These are phyloP conservation scores for Caenorhabditis panamensis DNA, from an alignment of 2,888 invertebrate genomes.

Conservation along the genomic window DNA sequence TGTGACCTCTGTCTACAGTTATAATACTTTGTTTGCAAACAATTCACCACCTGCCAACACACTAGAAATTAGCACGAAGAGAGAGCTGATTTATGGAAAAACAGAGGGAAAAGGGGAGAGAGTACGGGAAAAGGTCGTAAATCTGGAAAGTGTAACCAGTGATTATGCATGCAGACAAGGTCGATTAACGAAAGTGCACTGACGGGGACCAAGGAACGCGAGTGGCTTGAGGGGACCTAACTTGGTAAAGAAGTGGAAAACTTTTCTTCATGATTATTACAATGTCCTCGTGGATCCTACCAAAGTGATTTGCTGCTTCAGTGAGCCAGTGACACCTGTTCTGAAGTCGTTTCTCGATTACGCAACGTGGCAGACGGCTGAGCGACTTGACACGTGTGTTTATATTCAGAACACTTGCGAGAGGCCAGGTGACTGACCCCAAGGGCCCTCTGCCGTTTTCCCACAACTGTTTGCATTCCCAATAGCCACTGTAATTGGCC, in stretches of 20 bases:
- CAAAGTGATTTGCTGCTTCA: too few species aligned
- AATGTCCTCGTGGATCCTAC: too few species aligned
- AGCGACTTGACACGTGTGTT: slow-evolving; percentile 26
- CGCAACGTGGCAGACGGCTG: slow-evolving; percentile 53
- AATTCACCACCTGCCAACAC: slow-evolving; percentile 1
- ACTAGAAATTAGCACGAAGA: slow-evolving; percentile 5
- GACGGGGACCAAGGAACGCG: neutral
- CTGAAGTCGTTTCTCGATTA: slow-evolving; percentile 19
- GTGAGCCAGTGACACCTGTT: slow-evolving; percentile 22
- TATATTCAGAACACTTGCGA: neutral
- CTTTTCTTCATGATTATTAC: too few species aligned
- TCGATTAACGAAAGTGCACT: slow-evolving; percentile 45
- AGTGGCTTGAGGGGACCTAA: too few species aligned
- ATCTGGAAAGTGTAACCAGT: slow-evolving; percentile 55
- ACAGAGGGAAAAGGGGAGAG: neutral
- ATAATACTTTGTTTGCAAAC: slow-evolving; percentile 47
- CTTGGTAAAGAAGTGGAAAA: too few species aligned
- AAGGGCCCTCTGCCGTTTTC: neutral
- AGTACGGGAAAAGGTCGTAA: slow-evolving; percentile 21
- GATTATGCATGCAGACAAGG: slow-evolving; percentile 36
- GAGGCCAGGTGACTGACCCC: too few species aligned
- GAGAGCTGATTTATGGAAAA: slow-evolving; percentile 36
- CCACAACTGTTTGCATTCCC: slow-evolving; percentile 1
- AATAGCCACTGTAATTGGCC: slow-evolving; percentile 35
- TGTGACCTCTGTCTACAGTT: slow-evolving; percentile 29